Evolutionary conservation across 2,888 invertebrate species (phyloP), one percentile per base, ranked within the genome.

Genomic region (Poecilus cupreus): DNA sequence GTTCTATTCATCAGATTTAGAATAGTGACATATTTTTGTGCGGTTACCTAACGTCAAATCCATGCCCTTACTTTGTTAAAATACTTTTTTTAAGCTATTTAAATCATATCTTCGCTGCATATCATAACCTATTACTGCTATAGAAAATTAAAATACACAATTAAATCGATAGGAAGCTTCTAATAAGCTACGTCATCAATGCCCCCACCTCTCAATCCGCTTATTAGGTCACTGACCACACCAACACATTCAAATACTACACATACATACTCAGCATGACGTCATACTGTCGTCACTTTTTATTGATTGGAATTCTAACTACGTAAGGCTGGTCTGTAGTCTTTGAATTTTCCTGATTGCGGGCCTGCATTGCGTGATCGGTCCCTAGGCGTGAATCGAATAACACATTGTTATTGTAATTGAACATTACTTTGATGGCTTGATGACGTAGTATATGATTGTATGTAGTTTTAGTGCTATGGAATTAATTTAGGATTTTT

Each of bases 271-370:
- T 64, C 22, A 8, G 32, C n/a, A 60, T 70, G 70, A 70, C 70
- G 70, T 70, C 70, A 70, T 37, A 20, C 39, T 43, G 70, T 70
- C 43, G 43, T 70, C 70, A 70, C 70, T 39, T 70, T 39, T 70
- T 70, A 70, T 70, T 70, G 70, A 70, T 70, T 70, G 43, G 39
- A 18, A 24, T 43, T 20, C 70, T 39, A 70, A 70, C 70, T 39
- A 70, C 16, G 32, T 26, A 24, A 60, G 22, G 26, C 3, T 54
- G 54, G 10, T 22, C 26, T 16, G 60, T 26, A 60, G 5, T 32
- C 32, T 6, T 32, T 32, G 32, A 32, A 32, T 51, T 60, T n/a
- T 54, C 4, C 60, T 26, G 22, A 60, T 26, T 60, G 6, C 13
- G 1, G 6, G 4, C 60, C 24, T 26, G 60, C 5, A 18, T 51